Evolutionary conservation across 2,888 invertebrate species (phyloP), one percentile per base, ranked within the genome.

Genomic region (Deroplatys truncata): DNA sequence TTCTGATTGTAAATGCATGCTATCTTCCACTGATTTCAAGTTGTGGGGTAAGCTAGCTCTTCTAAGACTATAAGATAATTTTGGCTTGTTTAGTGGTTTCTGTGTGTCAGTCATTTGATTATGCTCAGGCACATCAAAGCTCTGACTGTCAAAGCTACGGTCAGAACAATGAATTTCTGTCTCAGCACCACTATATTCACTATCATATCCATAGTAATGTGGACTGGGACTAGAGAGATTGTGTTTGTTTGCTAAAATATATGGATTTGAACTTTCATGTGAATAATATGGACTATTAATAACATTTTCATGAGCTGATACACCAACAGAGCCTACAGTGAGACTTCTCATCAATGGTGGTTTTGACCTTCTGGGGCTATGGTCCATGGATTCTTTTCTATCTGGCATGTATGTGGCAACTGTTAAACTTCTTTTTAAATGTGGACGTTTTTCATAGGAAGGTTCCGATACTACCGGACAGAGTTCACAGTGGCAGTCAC

Each of bases 201-300:
- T 94, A 83, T 95, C 94, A 91, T 95, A 95, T n/a, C 94, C 94
- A 91, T 94, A 94, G 92, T 94, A 94, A 91, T 94, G 93, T 83
- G 88, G 88, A 49, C 85, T 84, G 8, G 87, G 88, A 9, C 87
- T 86, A 28, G 86, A 72, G 4, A 84, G 20, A 72, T 72, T 72
- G 56, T 72, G 56, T 72, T 72, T 72, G 20, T 72, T 72, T 4
- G 20, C 56, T 72, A 72, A 72, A 72, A 72, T 72, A 72, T 72
- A 72, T 72, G 56, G 56, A 25, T 72, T 72, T 72, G 56, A 20
- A 72, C 20, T 15, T 72, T 72, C 20, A 72, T 72, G 10, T 9
- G 15, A 72, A 20, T 72, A 72, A 15, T 72, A 72, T 72, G 56
- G 56, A 20, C 56, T 72, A 72, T 20, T 72, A 25, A 72, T 8